Percentiles rank a stretch among this genome's conserved stretches.
Conservation (phyloP, 2,113 vertebrate genomes). For the Panurus biarmicus region DNA sequence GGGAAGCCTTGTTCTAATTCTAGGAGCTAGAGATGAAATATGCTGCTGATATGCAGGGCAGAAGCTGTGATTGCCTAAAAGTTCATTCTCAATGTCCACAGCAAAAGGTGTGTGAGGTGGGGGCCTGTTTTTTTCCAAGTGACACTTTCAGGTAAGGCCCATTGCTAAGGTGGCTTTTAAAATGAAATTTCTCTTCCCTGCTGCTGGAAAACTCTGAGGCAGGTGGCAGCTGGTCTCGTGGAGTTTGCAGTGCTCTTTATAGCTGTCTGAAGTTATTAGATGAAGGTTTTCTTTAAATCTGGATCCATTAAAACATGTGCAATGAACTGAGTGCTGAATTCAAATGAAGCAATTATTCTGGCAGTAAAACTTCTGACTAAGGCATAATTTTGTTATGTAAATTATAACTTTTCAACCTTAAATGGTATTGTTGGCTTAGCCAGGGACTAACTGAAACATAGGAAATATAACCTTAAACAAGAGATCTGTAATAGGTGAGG, state of each 20-base stretch:
- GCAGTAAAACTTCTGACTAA: conserved; percentile 50
- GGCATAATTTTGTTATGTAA: conserved; percentile 50
- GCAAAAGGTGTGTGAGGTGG: background rate
- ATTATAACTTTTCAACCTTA: conserved; percentile 42
- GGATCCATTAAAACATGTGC: background rate
- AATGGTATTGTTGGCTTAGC: conserved; percentile 18
- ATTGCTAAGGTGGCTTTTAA: background rate
- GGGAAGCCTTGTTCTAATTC: background rate
- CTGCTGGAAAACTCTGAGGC: background rate
- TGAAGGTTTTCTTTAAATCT: background rate
- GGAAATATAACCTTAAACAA: conserved; percentile 22
- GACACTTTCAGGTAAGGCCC: background rate
- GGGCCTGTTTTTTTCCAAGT: background rate
- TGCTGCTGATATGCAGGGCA: background rate
- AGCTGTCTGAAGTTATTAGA: background rate
- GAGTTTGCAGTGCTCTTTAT: background rate
- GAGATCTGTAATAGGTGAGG: conserved; percentile 3
- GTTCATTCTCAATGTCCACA: background rate
- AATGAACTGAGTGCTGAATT: conserved; percentile 1
- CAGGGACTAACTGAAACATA: background rate
- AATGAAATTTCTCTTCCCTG: background rate
- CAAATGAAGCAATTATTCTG: conserved; percentile 47
- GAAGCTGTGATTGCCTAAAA: background rate
- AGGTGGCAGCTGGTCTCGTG: background rate
- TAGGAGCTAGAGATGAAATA: background rate